phyloP scores from a whole-genome alignment of 1,140 invertebrate genomes.

The Drosophila nebulosa region DNA sequence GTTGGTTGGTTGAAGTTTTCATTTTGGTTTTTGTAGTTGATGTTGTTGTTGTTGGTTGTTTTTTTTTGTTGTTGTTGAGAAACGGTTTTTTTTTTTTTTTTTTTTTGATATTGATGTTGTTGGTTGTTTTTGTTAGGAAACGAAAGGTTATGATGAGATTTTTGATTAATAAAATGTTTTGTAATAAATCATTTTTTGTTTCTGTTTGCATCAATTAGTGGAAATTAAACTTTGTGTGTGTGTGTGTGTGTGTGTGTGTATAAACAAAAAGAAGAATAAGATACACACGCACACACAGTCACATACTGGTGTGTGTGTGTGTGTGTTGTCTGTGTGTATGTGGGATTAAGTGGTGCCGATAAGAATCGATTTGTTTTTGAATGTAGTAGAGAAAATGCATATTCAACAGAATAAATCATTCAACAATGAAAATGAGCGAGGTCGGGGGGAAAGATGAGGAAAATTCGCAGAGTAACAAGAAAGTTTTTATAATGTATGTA shows the following conservation, averaged over 20 bases:
- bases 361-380: neutral
- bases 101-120: slow-evolving; percentile 44
- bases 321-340: slow-evolving; percentile 5
- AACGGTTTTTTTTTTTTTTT: slow-evolving; percentile 37
- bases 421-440: slow-evolving; percentile 2
- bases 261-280: neutral
- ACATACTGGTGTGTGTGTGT: slow-evolving; percentile 8
- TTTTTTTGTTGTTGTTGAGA: slow-evolving; percentile 34
- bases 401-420: slow-evolving; percentile 1
- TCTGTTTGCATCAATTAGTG: slow-evolving; percentile 15
- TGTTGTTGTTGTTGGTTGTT: slow-evolving; percentile 3
- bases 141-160: slow-evolving; percentile 73
- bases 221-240: slow-evolving; percentile 18
- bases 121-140: slow-evolving; percentile 67
- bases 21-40: slow-evolving; percentile 42
- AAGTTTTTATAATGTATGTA: neutral
- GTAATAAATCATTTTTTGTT: slow-evolving; percentile 36
- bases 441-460: neutral
- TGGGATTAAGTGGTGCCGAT: neutral
- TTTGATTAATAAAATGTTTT: slow-evolving; percentile 69
- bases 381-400: slow-evolving; percentile 2
- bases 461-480: neutral
- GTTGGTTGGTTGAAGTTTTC: slow-evolving; percentile 34
- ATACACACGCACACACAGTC: slow-evolving; percentile 28
- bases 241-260: slow-evolving; percentile 6